A percentile compares a stretch with the other conserved stretches of the same genome.
Conservation (phyloP, 1,140 invertebrate species). For the Zaprionus kolodkinae region DNA sequence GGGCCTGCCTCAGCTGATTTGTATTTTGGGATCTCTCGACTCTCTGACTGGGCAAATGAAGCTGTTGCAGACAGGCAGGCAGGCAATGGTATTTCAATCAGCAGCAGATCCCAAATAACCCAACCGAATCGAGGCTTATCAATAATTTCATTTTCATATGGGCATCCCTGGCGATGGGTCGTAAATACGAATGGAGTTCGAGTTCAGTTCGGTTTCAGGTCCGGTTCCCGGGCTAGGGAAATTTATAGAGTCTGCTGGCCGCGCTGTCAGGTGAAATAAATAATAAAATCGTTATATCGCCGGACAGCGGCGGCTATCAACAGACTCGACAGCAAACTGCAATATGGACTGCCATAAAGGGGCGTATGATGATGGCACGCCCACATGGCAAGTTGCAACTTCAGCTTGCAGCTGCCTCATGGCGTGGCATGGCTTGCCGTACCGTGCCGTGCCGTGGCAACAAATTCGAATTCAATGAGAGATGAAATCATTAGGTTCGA, state of each 20-base stretch:
- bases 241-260: conserved; percentile 83
- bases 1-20: conserved; percentile 50
- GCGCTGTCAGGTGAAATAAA: conserved; percentile 84
- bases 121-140: conserved; percentile 50
- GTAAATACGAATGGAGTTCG: conserved; percentile 46
- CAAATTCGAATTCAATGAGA: conserved; percentile 82
- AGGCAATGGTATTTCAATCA: conserved; percentile 72
- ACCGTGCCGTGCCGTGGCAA: not conserved
- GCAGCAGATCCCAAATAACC: conserved; percentile 28
- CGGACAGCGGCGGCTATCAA: conserved; percentile 64
- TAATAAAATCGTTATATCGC: conserved; percentile 84
- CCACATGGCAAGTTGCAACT: conserved; percentile 64
- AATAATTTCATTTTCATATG: conserved; percentile 77
- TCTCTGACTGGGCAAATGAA: conserved; percentile 51
- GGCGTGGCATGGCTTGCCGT: not conserved
- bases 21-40: conserved; percentile 27
- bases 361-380: conserved; percentile 74
- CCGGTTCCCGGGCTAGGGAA: conserved; percentile 62
- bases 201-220: conserved; percentile 5
- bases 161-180: conserved; percentile 50
- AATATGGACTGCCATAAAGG: conserved; percentile 34
- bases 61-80: too few species aligned
- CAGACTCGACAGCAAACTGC: conserved; percentile 31
- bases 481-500: conserved; percentile 80
- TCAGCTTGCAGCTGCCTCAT: conserved; percentile 22